Conservation (phyloP, 2,113 vertebrate genomes). For the Rhizomys pruinosus region DNA sequence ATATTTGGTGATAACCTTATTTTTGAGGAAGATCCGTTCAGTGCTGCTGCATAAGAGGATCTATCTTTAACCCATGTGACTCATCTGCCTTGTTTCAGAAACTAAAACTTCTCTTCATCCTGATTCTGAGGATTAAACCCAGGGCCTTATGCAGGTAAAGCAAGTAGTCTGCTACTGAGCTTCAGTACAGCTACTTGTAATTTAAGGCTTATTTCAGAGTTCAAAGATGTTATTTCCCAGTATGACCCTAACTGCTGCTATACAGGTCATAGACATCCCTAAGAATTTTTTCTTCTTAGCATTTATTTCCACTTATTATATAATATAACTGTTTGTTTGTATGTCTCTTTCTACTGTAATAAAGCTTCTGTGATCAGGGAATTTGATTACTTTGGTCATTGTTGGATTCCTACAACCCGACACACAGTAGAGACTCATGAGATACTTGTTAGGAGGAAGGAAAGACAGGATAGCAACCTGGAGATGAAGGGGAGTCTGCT, state of each 20-base stretch:
- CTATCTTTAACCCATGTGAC: neutral
- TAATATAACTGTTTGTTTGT: neutral
- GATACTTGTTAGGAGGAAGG: neutral
- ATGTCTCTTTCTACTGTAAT: neutral
- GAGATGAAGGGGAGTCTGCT: neutral
- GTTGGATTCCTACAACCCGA: neutral
- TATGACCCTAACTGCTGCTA: neutral
- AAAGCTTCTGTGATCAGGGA: neutral
- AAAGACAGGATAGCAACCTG: neutral
- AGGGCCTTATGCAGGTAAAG: neutral
- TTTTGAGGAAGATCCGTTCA: neutral
- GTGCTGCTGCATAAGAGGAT: neutral
- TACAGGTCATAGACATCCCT: neutral
- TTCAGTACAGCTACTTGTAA: neutral
- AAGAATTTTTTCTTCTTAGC: neutral
- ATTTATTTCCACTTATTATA: slow-evolving; percentile 23
- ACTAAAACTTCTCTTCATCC: neutral
- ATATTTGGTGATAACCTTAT: neutral
- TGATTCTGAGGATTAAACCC: neutral
- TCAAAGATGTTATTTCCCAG: slow-evolving; percentile 26
- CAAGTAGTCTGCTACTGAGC: neutral
- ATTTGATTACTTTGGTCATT: neutral
- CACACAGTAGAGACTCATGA: neutral
- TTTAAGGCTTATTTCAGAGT: neutral
- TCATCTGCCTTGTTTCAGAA: neutral